These are phyloP conservation scores for Ectemnius continuus DNA, from an alignment of 2,888 invertebrate genomes.

Conservation along the genomic window DNA sequence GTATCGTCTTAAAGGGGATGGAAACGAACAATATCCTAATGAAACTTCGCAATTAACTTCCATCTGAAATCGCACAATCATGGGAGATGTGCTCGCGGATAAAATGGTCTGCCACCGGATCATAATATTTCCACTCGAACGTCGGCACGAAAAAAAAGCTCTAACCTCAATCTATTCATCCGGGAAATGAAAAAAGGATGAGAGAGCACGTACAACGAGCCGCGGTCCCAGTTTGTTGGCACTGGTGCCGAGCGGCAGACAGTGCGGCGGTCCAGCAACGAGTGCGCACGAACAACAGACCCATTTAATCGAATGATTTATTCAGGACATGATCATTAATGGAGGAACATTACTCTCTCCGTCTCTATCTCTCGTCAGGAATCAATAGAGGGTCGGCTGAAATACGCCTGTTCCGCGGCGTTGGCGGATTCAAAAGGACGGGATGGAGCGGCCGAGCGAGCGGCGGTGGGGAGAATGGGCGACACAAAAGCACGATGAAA, in stretches of 20 bases:
- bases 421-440: constrained; percentile 34
- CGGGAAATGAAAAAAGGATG: constrained; percentile 9
- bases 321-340: constrained; percentile 75
- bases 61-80: too few relatives aligned
- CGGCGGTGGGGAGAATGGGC: constrained; percentile 4
- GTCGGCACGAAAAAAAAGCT: background rate
- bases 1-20: too few relatives aligned
- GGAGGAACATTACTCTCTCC: constrained; percentile 69
- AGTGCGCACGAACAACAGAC: constrained; percentile 62
- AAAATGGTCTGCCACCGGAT: too few relatives aligned
- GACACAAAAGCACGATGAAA: constrained; percentile 6
- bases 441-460: constrained; percentile 23
- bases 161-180: constrained; percentile 19
- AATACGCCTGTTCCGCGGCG: constrained; percentile 47
- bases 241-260: constrained; percentile 51
- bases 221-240: constrained; percentile 62
- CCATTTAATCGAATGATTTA: constrained; percentile 76
- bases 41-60: too few relatives aligned
- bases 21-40: too few relatives aligned
- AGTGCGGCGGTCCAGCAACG: constrained; percentile 55
- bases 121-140: too few relatives aligned
- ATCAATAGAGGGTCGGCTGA: constrained; percentile 70
- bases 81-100: too few relatives aligned
- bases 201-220: constrained; percentile 31
- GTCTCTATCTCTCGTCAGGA: constrained; percentile 60